These are phyloP conservation scores for Hephaestus fuliginosus DNA, from an alignment of 2,797 vertebrate genomes.

Conservation along the genomic window DNA sequence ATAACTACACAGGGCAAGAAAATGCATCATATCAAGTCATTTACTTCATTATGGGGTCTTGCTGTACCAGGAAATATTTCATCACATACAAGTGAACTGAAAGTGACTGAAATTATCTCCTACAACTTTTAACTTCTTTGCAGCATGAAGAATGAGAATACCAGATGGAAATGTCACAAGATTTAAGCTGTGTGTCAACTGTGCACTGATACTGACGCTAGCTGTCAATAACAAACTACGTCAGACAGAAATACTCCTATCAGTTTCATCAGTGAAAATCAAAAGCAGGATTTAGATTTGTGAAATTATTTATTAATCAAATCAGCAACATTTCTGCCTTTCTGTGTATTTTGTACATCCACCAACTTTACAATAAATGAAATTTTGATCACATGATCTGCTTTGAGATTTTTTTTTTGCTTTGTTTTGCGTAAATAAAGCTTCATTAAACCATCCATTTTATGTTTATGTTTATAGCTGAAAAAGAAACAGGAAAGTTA, in stretches of 20 bases:
- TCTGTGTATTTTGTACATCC: no score
- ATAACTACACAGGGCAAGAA: slow-evolving; percentile 1
- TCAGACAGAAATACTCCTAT: neutral
- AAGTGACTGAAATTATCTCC: neutral
- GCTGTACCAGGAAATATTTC: neutral
- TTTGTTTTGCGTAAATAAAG: no score
- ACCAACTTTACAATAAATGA: no score
- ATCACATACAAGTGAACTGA: neutral
- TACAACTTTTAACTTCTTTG: neutral
- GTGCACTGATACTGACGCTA: neutral
- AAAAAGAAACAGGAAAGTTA: no score
- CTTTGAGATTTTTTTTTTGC: no score
- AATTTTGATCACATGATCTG: no score
- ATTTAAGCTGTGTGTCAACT: slow-evolving; percentile 8
- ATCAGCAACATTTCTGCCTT: neutral
- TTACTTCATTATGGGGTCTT: neutral
- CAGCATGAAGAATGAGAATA: no score
- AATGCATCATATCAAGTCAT: neutral
- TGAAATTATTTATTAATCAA: neutral
- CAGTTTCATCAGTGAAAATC: neutral
- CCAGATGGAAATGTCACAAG: slow-evolving; percentile 6
- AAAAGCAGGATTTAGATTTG: neutral
- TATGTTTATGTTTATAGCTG: no score
- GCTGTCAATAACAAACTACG: neutral
- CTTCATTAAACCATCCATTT: no score